Conservation (phyloP, 1,140 invertebrate species). For the Drosophila bipectinata region DNA sequence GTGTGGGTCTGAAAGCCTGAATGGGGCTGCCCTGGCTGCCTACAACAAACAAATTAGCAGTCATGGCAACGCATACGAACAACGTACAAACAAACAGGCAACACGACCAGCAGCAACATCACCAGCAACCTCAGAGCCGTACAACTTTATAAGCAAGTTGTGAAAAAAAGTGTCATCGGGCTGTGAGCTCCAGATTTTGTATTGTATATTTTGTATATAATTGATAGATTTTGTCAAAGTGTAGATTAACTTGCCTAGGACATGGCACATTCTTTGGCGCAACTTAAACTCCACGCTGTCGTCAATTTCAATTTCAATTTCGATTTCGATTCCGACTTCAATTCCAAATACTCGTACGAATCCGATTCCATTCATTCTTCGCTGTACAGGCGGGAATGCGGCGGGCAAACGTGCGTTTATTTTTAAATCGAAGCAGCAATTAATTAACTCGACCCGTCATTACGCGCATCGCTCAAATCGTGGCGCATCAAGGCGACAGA, state of each 20-base stretch:
- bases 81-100: slow-evolving; percentile 61
- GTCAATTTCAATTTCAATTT: slow-evolving; percentile 62
- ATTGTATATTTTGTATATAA: too few relatives aligned
- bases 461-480: slow-evolving; percentile 79
- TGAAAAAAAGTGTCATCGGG: slow-evolving; percentile 62
- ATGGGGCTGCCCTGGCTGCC: slow-evolving; percentile 58
- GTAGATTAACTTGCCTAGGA: slow-evolving; percentile 28
- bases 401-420: slow-evolving; percentile 73
- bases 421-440: slow-evolving; percentile 81
- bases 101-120: slow-evolving; percentile 43
- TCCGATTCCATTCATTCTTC: slow-evolving; percentile 73
- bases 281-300: slow-evolving; percentile 58
- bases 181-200: slow-evolving; percentile 30
- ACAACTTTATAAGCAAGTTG: slow-evolving; percentile 76
- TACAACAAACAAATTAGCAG: slow-evolving; percentile 80
- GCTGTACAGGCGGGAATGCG: slow-evolving; percentile 71
- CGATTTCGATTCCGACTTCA: slow-evolving; percentile 27
- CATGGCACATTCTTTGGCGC: slow-evolving; percentile 51
- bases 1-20: slow-evolving; percentile 36
- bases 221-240: neutral
- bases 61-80: slow-evolving; percentile 68
- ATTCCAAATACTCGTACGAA: slow-evolving; percentile 30
- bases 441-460: slow-evolving; percentile 81
- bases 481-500: slow-evolving; percentile 75
- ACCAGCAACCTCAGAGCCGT: slow-evolving; percentile 38